phyloP scores from a whole-genome alignment of 2,797 vertebrate species.

The Tarsius wallacei region DNA sequence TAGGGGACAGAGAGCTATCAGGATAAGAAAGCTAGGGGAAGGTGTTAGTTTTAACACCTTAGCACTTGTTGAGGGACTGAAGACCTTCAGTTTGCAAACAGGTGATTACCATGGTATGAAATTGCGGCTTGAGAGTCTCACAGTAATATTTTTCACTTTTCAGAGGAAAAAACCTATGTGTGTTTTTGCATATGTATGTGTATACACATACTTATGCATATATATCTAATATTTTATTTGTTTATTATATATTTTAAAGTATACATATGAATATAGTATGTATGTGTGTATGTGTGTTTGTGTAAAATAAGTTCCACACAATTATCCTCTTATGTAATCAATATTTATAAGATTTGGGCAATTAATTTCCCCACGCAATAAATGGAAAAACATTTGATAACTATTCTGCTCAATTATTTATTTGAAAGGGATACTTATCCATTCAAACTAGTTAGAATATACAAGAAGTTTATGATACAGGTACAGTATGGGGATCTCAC shows the following conservation, averaged over 20 bases:
- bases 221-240: background rate
- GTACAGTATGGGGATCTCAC: background rate
- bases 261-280: background rate
- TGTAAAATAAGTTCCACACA: background rate
- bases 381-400: background rate
- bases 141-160: background rate
- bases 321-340: background rate
- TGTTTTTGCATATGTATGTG: background rate
- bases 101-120: background rate
- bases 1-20: background rate
- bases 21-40: background rate
- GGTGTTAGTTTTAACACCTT: background rate
- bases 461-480: background rate
- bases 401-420: background rate
- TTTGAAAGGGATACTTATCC: background rate
- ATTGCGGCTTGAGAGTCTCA: background rate
- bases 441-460: background rate
- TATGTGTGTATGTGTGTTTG: background rate
- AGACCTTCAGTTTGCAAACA: background rate
- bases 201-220: background rate
- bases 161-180: background rate
- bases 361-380: background rate
- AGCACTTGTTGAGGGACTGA: background rate
- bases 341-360: background rate
- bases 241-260: background rate